Conservation (phyloP, 2,888 invertebrate species). For the Apodemia hepburni region DNA sequence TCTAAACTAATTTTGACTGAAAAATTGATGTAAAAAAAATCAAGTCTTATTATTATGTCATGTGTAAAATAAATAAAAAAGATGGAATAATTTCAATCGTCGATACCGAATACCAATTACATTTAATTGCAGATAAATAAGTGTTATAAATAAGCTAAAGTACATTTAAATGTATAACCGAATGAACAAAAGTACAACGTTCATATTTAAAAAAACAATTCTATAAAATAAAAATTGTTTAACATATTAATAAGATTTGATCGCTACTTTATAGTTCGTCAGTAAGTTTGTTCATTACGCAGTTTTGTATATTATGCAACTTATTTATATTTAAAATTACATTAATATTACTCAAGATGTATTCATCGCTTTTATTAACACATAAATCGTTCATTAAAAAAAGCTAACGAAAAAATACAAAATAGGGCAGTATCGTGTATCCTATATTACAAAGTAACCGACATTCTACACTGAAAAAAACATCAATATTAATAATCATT, state of each 20-base stretch:
- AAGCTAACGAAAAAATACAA: slow-evolving; percentile 52
- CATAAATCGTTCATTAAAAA: slow-evolving; percentile 37
- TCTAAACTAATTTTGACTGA: slow-evolving; percentile 54
- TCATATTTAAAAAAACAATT: slow-evolving; percentile 23
- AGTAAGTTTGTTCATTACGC: slow-evolving; percentile 60
- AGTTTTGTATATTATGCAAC: slow-evolving; percentile 41
- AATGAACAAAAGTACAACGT: slow-evolving; percentile 20
- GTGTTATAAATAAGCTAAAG: slow-evolving; percentile 13
- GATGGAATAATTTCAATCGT: slow-evolving; percentile 13
- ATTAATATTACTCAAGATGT: slow-evolving; percentile 33
- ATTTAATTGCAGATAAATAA: slow-evolving; percentile 13
- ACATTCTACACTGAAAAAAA: slow-evolving; percentile 69
- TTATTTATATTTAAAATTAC: slow-evolving; percentile 49
- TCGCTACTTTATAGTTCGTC: slow-evolving; percentile 35
- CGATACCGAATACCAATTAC: slow-evolving; percentile 12
- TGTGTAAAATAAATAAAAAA: slow-evolving; percentile 22
- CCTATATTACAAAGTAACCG: slow-evolving; percentile 73
- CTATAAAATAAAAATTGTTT: slow-evolving; percentile 21
- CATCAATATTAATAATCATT: slow-evolving; percentile 77
- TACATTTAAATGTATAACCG: slow-evolving; percentile 12
- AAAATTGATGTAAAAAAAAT: slow-evolving; percentile 35
- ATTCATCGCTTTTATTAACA: slow-evolving; percentile 37
- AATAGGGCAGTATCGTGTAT: slow-evolving; percentile 74
- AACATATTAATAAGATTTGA: slow-evolving; percentile 39
- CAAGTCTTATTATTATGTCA: slow-evolving; percentile 39